Evolutionary conservation across 2,888 invertebrate species (phyloP), one percentile per base, ranked within the genome.

Genomic region (Chouioia cunea): DNA sequence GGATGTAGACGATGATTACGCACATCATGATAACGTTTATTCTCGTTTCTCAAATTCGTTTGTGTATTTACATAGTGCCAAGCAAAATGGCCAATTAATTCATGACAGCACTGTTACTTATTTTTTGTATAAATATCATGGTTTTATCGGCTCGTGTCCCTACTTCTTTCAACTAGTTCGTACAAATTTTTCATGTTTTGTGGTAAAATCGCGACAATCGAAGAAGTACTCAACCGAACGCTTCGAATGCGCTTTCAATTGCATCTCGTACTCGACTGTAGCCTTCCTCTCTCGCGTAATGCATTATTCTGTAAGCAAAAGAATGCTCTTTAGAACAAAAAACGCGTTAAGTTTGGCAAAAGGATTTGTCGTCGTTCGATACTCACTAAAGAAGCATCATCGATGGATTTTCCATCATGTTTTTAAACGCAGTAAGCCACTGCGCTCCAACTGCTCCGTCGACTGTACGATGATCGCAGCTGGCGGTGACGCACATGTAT

Each of bases 391-490:
- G 89, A 76, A 99, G 91, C 93, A 99, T 99, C 75, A 93, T 93
- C 77, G 93, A 91, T 27, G 99, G 99, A 82, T 97, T 93, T 87
- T 99, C 97, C 76, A 99, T 87, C 83, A 91, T 93, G 73, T 91
- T 91, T 79, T 93, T 93, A 88, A 99, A 97, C 63, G 93, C 93
- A 80, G 93, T 89, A 82, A 99, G 89, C 97, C 97, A 99, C 83
- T 93, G 91, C 2, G 99, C 99, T 65, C 97, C 99, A 4, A 99
- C 94, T 77, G 99, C 99, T 59, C 99, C 99, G 86, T 99, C 99
- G 8, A 99, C 95, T 23, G 97, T 96, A 80, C 99, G 90, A 86
- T 99, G 99, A 87, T 99, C 99, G 80, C 96, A 96, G 77, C 98
- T 97, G 74, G 99, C 89, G 18, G 99, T 99, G 71, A 97, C 97